Evolutionary conservation across 2,888 invertebrate genomes (phyloP), one percentile per base, ranked within the genome.

Genomic region (Lottia scabra): DNA sequence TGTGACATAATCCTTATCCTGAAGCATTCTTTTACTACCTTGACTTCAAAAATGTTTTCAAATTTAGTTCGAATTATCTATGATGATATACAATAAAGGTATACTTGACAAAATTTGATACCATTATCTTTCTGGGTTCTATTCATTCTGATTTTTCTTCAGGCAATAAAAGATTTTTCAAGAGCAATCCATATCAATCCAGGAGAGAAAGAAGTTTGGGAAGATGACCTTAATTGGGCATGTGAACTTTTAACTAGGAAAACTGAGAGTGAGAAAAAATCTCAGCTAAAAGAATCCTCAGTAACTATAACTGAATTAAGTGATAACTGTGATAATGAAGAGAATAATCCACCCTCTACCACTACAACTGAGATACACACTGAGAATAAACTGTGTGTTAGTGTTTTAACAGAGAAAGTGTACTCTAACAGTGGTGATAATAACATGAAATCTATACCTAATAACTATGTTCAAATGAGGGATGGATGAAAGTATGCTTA

Each of bases 171-270:
- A 63, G 85, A 85, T 75, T 90, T 90, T 76, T 84, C 85, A 8
- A 82, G 83, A 69, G 89, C 89, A 10, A 78, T 89, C 46, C 89
- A 88, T 79, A 75, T 90, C 13, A 81, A 89, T 67, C 90, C 90
- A 13, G 81, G 73, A 12, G 81, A 86, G 45, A 73, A 78, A 48
- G 89, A 89, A 72, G 74, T 90, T 30, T 87, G 89, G 88, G 79
- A 85, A 56, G 89, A 89, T 16, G 90, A 90, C 73, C 78, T 90
- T 8, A 45, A 75, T 56, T 88, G 88, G 88, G 82, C 86, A 12
- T 64, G 68, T 23, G 79, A 81, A 0, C 67, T 84, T 23, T 72
- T 83, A 5, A 71, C 77, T 64, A 77, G 80, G 68, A 74, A 79
- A 56, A 45, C 73, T 46, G 70, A 75, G 56, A 70, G 78, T 44